These are phyloP conservation scores for Macropodus opercularis DNA, from an alignment of 2,797 vertebrate species.

Conservation along the genomic window DNA sequence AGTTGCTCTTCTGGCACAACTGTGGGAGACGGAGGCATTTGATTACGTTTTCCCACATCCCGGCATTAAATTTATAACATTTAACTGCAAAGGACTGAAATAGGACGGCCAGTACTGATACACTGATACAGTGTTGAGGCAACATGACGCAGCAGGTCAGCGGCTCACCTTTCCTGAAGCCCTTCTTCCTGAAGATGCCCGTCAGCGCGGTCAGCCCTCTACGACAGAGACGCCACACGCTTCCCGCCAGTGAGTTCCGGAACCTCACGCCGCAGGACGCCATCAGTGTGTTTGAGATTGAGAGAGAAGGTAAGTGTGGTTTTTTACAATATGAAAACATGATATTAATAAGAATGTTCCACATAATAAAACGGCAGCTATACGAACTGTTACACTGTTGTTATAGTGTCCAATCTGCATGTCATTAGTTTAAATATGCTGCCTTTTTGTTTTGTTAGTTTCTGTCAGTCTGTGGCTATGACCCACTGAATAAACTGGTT, in stretches of 20 bases:
- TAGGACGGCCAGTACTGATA: too few species aligned
- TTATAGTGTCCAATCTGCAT: too few species aligned
- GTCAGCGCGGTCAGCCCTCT: conserved; percentile 59
- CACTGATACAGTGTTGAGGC: conserved; percentile 10
- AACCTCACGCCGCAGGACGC: conserved; percentile 84
- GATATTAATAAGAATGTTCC: neutral
- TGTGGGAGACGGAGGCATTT: neutral
- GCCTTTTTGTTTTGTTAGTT: conserved; percentile 2
- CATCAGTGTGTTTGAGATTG: conserved; percentile 86
- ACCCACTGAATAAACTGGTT: conserved; percentile 5
- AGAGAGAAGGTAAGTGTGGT: conserved; percentile 80
- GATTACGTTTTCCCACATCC: too few species aligned
- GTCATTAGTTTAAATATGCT: too few species aligned
- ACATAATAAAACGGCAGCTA: too few species aligned
- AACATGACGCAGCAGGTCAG: conserved; percentile 76
- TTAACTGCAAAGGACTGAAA: neutral
- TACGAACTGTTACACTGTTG: too few species aligned
- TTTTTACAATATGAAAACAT: neutral
- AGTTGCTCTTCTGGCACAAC: conserved; percentile 33
- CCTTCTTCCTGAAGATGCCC: conserved; percentile 76
- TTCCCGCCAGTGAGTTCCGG: conserved; percentile 85
- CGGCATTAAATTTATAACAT: neutral
- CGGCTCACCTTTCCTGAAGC: conserved; percentile 77
- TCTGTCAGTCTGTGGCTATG: conserved; percentile 4
- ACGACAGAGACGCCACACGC: conserved; percentile 80